These are phyloP conservation scores for Microcaecilia unicolor DNA, from an alignment of 2,797 vertebrate species.

Conservation along the genomic window DNA sequence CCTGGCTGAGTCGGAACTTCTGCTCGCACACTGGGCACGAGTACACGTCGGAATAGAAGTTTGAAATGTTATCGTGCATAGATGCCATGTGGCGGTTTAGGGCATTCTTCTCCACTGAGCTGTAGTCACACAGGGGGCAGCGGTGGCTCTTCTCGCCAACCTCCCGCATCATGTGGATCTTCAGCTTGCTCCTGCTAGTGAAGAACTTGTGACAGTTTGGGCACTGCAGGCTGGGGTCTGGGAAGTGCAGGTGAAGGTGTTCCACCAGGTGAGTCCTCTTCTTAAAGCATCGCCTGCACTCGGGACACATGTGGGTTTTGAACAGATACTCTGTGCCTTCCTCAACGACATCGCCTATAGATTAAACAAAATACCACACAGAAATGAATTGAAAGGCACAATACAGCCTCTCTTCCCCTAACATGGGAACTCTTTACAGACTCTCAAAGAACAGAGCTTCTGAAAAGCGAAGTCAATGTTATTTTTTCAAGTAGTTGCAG, in stretches of 20 bases:
- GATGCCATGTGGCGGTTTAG: constrained; percentile 80
- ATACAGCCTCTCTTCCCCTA: too few relatives aligned
- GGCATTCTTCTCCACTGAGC: constrained; percentile 82
- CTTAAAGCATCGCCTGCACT: constrained; percentile 92
- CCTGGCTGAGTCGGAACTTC: constrained; percentile 74
- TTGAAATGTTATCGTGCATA: constrained; percentile 67
- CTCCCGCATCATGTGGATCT: constrained; percentile 82
- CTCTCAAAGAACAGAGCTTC: too few relatives aligned
- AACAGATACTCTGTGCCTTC: constrained; percentile 70
- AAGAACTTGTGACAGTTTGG: constrained; percentile 84
- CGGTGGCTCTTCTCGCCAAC: constrained; percentile 74
- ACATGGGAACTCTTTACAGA: too few relatives aligned
- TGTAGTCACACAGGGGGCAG: constrained; percentile 83
- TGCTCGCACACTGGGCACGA: constrained; percentile 76
- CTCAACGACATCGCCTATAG: constrained; percentile 50
- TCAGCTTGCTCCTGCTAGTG: constrained; percentile 92
- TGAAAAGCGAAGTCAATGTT: too few relatives aligned
- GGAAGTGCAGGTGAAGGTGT: constrained; percentile 86
- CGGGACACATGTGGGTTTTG: constrained; percentile 87
- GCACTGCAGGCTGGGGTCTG: constrained; percentile 86
- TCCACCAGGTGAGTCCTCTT: constrained; percentile 87
- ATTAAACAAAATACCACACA: constrained; percentile 4
- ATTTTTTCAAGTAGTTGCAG: too few relatives aligned
- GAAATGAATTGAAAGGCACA: too few relatives aligned
- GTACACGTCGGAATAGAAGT: constrained; percentile 52